A percentile compares a stretch with the other conserved stretches of the same genome.
Conservation (phyloP, 2,113 vertebrate genomes). For the Syrmaticus mikado region DNA sequence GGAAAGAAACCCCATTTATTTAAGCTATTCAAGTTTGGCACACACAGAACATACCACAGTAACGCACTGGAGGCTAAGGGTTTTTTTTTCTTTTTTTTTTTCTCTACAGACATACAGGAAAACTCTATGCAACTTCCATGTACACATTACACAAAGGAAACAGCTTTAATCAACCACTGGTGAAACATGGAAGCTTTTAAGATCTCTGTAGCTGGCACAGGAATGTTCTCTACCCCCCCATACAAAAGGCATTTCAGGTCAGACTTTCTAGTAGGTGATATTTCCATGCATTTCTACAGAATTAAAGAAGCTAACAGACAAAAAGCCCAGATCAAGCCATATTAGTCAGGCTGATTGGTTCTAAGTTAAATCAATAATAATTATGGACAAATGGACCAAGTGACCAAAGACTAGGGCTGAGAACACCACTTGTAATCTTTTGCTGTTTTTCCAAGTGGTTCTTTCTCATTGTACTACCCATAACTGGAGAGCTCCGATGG, state of each 20-base stretch:
- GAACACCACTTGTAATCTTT: neutral
- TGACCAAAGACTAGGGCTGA: conserved; percentile 53
- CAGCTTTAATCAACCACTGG: conserved; percentile 71
- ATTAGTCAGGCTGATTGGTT: conserved; percentile 53
- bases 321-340: conserved; percentile 31
- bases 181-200: conserved; percentile 68
- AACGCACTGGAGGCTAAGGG: conserved; percentile 55
- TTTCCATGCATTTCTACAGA: conserved; percentile 71
- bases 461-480: neutral
- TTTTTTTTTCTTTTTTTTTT: neutral
- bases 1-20: conserved; percentile 64
- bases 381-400: conserved; percentile 66
- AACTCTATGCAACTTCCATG: conserved; percentile 76
- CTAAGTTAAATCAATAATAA: conserved; percentile 62
- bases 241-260: conserved; percentile 71
- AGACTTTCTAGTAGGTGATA: conserved; percentile 61
- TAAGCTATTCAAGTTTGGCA: conserved; percentile 40
- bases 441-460: neutral
- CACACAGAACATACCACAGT: conserved; percentile 61
- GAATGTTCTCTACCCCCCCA: conserved; percentile 48
- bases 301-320: conserved; percentile 68
- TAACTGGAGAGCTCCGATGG: neutral
- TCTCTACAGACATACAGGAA: conserved; percentile 71
- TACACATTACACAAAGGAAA: conserved; percentile 72
- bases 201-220: conserved; percentile 68